phyloP scores from a whole-genome alignment of 30 jellyfish, hydroid and myxozoan species.

The Cassiopea xamachana region DNA sequence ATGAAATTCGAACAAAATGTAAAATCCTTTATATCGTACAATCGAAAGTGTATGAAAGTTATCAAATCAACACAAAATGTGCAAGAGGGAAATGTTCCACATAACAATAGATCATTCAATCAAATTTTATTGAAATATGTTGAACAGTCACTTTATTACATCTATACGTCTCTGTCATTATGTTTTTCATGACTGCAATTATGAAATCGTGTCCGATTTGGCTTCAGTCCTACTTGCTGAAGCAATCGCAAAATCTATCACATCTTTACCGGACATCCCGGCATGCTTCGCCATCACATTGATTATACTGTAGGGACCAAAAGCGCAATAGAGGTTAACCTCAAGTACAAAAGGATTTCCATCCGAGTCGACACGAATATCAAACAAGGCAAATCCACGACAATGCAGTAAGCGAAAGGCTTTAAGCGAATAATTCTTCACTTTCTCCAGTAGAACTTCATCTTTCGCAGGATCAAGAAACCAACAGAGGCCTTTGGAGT shows the following conservation, averaged over 20 bases:
- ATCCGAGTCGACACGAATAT: background rate
- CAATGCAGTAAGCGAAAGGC: constrained; percentile 5
- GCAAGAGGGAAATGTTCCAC: no score
- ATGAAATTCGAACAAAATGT: no score
- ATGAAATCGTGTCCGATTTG: background rate
- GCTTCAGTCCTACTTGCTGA: background rate
- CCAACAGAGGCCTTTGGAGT: background rate
- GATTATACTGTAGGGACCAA: background rate
- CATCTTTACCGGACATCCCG: background rate
- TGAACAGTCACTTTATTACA: no score
- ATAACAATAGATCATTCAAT: no score
- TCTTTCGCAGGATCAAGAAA: background rate
- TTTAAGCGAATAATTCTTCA: background rate
- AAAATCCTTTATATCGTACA: no score
- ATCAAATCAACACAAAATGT: no score
- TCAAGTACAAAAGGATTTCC: background rate
- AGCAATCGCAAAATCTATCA: background rate
- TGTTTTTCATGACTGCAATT: no score
- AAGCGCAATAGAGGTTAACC: background rate
- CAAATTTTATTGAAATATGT: no score
- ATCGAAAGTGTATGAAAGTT: no score
- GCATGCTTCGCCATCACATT: background rate
- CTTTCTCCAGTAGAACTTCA: background rate
- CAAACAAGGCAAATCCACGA: background rate
- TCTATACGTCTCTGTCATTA: no score